Percentiles rank a stretch among this genome's conserved stretches.
Evolutionary conservation across 2,888 invertebrate genomes (phyloP).

Genomic region (Penaeus monodon): DNA sequence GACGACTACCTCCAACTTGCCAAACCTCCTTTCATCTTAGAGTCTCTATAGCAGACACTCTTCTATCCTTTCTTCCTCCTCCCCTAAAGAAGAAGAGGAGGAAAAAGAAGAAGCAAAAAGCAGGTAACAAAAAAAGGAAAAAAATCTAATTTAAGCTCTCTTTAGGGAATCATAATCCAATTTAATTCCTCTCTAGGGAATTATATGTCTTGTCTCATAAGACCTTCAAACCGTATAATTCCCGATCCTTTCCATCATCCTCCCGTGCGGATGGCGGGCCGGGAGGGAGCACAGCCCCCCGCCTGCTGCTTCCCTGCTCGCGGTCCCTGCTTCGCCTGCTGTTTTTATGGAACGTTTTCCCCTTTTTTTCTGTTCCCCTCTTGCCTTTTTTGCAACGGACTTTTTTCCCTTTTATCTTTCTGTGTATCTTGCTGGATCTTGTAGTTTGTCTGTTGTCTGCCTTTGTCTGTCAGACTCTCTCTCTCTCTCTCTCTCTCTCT

Average conservation of each 20-base stretch:
- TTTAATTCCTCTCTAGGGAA: conserved; percentile 7
- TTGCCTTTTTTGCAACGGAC: background rate
- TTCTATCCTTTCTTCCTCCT: too few species aligned
- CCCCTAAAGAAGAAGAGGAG: too few species aligned
- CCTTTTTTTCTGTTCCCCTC: background rate
- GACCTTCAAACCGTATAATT: conserved; percentile 7
- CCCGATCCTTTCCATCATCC: conserved; percentile 14
- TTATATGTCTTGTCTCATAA: conserved; percentile 8
- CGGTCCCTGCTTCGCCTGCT: background rate
- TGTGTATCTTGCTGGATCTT: too few species aligned
- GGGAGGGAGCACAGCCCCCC: background rate
- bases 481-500: background rate
- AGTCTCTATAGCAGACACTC: too few species aligned
- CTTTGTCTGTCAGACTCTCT: background rate
- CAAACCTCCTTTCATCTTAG: too few species aligned
- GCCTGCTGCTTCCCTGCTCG: conserved; percentile 1
- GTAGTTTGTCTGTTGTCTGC: background rate
- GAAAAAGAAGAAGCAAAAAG: too few species aligned
- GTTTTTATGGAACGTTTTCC: background rate
- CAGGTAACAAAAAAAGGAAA: too few species aligned
- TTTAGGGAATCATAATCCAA: conserved; percentile 2
- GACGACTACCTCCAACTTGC: too few species aligned
- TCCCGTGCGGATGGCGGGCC: background rate
- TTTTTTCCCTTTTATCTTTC: background rate
- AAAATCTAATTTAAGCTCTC: too few species aligned